phyloP scores from a whole-genome alignment of 2,888 invertebrate genomes.

The Drosophila macrothrix region DNA sequence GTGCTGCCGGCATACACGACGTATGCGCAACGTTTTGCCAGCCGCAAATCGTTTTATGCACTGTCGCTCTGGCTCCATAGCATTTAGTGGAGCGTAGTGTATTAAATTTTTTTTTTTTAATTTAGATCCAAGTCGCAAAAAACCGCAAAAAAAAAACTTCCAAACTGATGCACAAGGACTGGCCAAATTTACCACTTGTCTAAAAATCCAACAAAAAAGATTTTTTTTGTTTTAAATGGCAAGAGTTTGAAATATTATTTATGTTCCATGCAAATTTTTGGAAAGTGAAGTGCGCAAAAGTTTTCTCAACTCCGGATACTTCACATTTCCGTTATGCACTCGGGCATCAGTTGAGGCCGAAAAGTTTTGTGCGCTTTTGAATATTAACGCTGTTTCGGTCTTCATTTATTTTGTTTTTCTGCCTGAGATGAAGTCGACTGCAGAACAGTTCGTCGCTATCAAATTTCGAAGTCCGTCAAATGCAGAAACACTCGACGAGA shows the following conservation, averaged over 20 bases:
- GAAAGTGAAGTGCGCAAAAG: conserved; percentile 42
- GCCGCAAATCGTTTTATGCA: conserved; percentile 56
- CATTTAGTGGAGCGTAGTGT: conserved; percentile 53
- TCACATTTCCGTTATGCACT: conserved; percentile 59
- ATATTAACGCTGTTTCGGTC: conserved; percentile 44
- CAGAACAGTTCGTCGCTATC: conserved; percentile 42
- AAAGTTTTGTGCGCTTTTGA: conserved; percentile 59
- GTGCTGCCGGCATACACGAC: conserved; percentile 56
- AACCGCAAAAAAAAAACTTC: background rate
- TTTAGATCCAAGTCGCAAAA: conserved; percentile 37
- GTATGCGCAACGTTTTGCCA: conserved; percentile 66
- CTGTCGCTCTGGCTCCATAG: conserved; percentile 16
- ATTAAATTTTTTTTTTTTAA: conserved; percentile 65
- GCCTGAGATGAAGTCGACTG: conserved; percentile 33
- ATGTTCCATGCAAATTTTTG: conserved; percentile 35
- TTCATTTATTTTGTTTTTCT: conserved; percentile 13
- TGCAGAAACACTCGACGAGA: conserved; percentile 46
- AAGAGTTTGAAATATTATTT: conserved; percentile 53
- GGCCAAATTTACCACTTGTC: conserved; percentile 31
- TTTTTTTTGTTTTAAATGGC: conserved; percentile 18
- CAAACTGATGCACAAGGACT: conserved; percentile 7
- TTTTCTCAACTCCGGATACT: conserved; percentile 54
- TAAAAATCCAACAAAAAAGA: conserved; percentile 1
- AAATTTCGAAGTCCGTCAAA: conserved; percentile 65
- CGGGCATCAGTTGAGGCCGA: conserved; percentile 25